phyloP scores from a whole-genome alignment of 2,797 vertebrate genomes.

The Enteromius treurensis region DNA sequence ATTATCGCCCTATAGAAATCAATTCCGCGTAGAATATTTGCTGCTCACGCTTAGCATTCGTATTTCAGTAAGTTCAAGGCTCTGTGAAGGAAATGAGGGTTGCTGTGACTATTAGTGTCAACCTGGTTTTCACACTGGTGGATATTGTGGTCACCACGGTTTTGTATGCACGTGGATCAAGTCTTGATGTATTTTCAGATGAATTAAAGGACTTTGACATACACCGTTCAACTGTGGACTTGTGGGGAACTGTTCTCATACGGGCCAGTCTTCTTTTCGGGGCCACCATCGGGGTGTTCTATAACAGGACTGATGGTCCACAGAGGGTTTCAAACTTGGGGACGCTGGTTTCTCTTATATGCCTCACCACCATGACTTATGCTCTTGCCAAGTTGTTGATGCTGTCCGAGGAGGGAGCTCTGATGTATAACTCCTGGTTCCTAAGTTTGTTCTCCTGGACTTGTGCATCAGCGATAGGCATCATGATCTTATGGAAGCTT shows the following conservation, averaged over 20 bases:
- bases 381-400: constrained; percentile 89
- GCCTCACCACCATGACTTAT: constrained; percentile 82
- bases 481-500: constrained; percentile 81
- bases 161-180: constrained; percentile 81
- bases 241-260: constrained; percentile 86
- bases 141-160: constrained; percentile 83
- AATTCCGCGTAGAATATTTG: not conserved
- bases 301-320: constrained; percentile 84
- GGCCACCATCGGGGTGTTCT: constrained; percentile 83
- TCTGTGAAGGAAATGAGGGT: constrained; percentile 74
- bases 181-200: constrained; percentile 70
- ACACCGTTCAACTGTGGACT: constrained; percentile 82
- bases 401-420: constrained; percentile 80
- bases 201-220: constrained; percentile 85
- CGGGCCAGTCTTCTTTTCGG: constrained; percentile 85
- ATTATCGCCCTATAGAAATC: not conserved
- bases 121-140: constrained; percentile 73
- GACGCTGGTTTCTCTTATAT: constrained; percentile 76
- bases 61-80: not conserved
- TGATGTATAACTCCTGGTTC: constrained; percentile 83
- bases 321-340: constrained; percentile 73
- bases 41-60: not conserved
- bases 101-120: constrained; percentile 73
- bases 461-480: constrained; percentile 74
- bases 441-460: constrained; percentile 90